Evolutionary conservation across 2,113 vertebrate species (phyloP), one percentile per base, ranked within the genome.

Genomic region (Columba janthina): DNA sequence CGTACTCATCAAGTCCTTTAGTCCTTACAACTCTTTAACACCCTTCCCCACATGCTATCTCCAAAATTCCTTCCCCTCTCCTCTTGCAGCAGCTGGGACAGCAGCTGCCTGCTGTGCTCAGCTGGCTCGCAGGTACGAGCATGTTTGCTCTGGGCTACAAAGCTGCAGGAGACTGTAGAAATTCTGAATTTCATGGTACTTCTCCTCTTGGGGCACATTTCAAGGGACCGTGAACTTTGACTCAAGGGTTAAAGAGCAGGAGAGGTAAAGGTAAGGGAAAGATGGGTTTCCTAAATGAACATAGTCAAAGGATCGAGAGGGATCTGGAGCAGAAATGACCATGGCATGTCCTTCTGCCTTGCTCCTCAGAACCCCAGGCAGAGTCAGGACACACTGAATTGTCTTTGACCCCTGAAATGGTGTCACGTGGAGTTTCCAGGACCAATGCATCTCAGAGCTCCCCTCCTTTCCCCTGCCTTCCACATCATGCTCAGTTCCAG

Each of bases 21-120:
- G 88, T 84, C 85, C 69, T 74, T 86, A 34, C 81, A 82, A 84
- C 60, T 80, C 65, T 89, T 94, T 84, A 78, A 85, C 78, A 92
- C 40, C 84, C 40, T 88, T 81, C 36, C 29, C 80, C 93, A 92
- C n/a, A 31, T 73, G 65, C 42, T 93, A 12, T 93, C 80, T 96
- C 88, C 1, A 5, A 85, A 78, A 85, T 91, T 80, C 93, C 77
- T 89, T 75, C 51, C 6, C 74, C 22, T 73, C 36, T 66, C 48
- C 48, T 84, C 2, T 1, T 54, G 72, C 70, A 72, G 91, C 64
- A 89, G 72, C 50, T 87, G 53, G 65, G 57, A 73, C 40, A 74
- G 79, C 82, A 92, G 80, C 89, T 85, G 90, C 44, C 31, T 53
- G 54, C 78, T 71, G 57, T 19, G 38, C 20, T 92, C 78, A 34